These are phyloP conservation scores for Sinosuthora webbiana DNA, from an alignment of 2,113 vertebrate species.

Conservation along the genomic window DNA sequence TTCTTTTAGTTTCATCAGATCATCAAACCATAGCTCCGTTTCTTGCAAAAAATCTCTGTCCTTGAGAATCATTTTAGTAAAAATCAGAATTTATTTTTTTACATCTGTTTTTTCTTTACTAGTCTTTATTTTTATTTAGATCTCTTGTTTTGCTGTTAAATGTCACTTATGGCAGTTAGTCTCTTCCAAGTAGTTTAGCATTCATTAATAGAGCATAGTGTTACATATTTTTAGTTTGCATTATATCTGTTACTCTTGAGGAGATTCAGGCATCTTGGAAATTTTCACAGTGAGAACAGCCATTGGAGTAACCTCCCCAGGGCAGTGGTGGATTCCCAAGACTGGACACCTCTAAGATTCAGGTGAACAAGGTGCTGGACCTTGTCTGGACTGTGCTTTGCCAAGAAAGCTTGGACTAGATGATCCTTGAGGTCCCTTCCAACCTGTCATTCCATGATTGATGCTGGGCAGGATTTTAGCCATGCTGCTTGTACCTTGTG, in stretches of 20 bases:
- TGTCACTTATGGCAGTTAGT: fast-evolving
- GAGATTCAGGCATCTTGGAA: neutral
- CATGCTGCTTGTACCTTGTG: fast-evolving
- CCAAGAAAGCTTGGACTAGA: neutral
- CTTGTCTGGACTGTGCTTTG: neutral
- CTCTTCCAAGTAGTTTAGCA: neutral
- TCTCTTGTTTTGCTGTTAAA: neutral
- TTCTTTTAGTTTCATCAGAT: neutral
- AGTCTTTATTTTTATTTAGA: neutral
- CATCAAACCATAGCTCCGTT: neutral
- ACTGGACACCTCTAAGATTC: neutral
- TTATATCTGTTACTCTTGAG: neutral
- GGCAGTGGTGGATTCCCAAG: neutral
- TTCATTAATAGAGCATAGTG: neutral
- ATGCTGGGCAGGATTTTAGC: neutral
- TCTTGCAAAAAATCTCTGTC: neutral
- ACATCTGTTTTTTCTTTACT: neutral
- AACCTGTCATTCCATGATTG: neutral
- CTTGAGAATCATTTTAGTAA: neutral
- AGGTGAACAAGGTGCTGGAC: neutral
- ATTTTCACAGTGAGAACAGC: neutral
- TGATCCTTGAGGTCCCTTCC: neutral
- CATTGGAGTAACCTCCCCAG: neutral
- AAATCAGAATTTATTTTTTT: neutral
- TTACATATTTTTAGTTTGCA: neutral